Evolutionary conservation across 2,888 invertebrate genomes (phyloP).

Genomic region (Torymus texanus): DNA sequence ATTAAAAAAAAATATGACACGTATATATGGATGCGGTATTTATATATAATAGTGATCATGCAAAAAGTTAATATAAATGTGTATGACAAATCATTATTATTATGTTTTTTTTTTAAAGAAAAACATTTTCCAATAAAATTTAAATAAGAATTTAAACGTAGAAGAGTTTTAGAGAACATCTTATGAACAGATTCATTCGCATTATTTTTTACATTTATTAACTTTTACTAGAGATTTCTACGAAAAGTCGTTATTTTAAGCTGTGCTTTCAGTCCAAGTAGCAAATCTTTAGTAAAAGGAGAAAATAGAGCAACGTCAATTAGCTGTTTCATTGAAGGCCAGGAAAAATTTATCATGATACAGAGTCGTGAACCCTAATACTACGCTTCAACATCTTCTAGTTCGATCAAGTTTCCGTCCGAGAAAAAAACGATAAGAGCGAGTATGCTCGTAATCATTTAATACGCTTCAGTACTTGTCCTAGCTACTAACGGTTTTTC

Average conservation of each 20-base stretch:
- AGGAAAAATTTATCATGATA: constrained; percentile 37
- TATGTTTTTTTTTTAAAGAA: too few relatives aligned
- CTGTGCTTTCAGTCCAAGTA: not conserved
- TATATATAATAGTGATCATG: too few relatives aligned
- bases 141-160: too few relatives aligned
- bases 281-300: not conserved
- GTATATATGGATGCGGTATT: too few relatives aligned
- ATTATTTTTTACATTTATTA: not conserved
- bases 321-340: constrained; percentile 11
- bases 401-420: constrained; percentile 6
- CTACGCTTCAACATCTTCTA: constrained; percentile 23
- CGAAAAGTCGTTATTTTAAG: constrained; percentile 4
- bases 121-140: too few relatives aligned
- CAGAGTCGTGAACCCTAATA: constrained; percentile 30
- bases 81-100: too few relatives aligned
- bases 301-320: constrained; percentile 27
- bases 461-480: not conserved
- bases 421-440: constrained; percentile 13
- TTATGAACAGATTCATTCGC: too few relatives aligned
- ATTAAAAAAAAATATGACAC: too few relatives aligned
- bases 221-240: not conserved
- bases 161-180: too few relatives aligned
- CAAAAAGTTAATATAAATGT: too few relatives aligned
- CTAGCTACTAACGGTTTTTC: not conserved
- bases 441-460: constrained; percentile 13